Base-by-base conservation (phyloP, 2,888 invertebrate species). In the Ormyrus rosae region DNA sequence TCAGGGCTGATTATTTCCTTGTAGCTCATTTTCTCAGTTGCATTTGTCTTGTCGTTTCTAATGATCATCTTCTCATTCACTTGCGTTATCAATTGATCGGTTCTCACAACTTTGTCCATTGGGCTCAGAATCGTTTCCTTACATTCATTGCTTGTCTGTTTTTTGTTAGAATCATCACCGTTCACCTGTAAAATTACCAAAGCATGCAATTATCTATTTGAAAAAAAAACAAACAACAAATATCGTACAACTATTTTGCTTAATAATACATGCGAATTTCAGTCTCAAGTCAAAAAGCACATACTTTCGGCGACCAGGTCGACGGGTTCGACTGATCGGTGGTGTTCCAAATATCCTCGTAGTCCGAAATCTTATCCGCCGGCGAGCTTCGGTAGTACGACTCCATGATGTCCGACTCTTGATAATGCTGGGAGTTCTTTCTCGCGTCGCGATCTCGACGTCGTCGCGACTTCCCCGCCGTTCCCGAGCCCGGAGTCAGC, bases 321-420 rank as follows among this genome's bases (percentile, higher is more conserved):
- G 89, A 88, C 9, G 87, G 88, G 75, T 89, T 90, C 64, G 90
- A 90, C 63, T 89, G 89, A 51, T 90, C 90, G n/a, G 90, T 90
- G 10, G 90, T 88, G 74, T 90, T 90, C 98, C 98, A 98, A 85
- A 98, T 95, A 89, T 98, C 98, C 91, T 98, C 98, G 89, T 98
- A 98, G 91, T 98, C 98, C 86, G 97, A 97, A 65, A 96, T 95
- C 92, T 98, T 98, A 89, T 98, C 98, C 82, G 96, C 95, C 53
- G 98, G 92, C 1, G 96, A 96, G 90, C 97, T 97, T 85, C 96
- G 93, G 89, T 96, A 97, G 88, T 97, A 97, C 74, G 96, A 96
- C 90, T 96, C 96, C 84, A 96, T 91, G 82, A 96, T 96, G 88
- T 96, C 96, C 19, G 96, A 96, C 88, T 96, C 95, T 92, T 94